Evolutionary conservation across 92 coral and sea anemone genomes (phyloP).

Genomic region (Scolanthus callimorphus): DNA sequence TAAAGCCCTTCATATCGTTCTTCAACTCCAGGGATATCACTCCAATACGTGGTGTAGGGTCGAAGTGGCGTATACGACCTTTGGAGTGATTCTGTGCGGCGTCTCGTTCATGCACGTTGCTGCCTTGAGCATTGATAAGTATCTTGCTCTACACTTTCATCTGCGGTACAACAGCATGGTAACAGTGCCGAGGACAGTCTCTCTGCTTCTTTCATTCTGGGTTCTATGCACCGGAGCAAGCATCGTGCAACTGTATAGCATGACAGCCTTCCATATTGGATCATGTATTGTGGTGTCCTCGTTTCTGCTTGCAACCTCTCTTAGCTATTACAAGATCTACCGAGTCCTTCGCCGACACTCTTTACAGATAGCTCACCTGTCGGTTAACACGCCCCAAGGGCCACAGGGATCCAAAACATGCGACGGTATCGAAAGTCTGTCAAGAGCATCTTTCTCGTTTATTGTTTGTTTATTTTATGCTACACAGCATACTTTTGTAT

Average conservation of each 20-base stretch:
- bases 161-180: slow-evolving; percentile 28
- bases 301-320: slow-evolving; percentile 30
- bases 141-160: slow-evolving; percentile 43
- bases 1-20: slow-evolving; percentile 16
- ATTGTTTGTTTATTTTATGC: slow-evolving; percentile 40
- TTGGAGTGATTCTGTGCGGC: slow-evolving; percentile 36
- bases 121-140: slow-evolving; percentile 41
- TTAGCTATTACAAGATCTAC: slow-evolving; percentile 39
- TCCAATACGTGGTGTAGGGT: slow-evolving; percentile 18
- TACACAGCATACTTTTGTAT: slow-evolving; percentile 42
- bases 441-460: slow-evolving; percentile 43
- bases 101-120: slow-evolving; percentile 48
- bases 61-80: slow-evolving; percentile 29
- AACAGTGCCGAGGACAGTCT: slow-evolving; percentile 20
- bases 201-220: slow-evolving; percentile 31
- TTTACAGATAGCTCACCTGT: slow-evolving; percentile 23
- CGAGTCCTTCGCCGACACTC: slow-evolving; percentile 31
- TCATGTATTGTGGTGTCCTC: slow-evolving; percentile 28
- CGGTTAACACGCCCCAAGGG: slow-evolving; percentile 7
- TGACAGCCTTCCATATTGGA: slow-evolving; percentile 33
- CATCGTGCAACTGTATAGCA: slow-evolving; percentile 31
- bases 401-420: slow-evolving; percentile 9
- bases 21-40: slow-evolving; percentile 20
- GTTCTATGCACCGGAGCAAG: slow-evolving; percentile 25
- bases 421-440: slow-evolving; percentile 48